Evolutionary conservation across 2,113 vertebrate genomes (phyloP).

Genomic region (Callorhinus ursinus): DNA sequence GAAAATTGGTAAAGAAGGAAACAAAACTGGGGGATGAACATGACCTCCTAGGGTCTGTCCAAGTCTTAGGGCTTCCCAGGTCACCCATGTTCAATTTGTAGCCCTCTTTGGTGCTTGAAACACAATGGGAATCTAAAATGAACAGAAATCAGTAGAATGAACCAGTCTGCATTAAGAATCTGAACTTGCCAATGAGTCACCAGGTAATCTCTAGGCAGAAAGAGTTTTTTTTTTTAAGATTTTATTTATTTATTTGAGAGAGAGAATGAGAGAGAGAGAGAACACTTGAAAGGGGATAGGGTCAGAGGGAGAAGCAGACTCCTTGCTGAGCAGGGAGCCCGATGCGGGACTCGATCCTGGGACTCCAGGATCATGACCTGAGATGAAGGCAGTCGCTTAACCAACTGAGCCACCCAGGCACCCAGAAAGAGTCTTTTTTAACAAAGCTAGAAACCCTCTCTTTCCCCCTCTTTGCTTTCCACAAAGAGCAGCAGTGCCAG

Average conservation of each 20-base stretch:
- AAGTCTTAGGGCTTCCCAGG: not conserved
- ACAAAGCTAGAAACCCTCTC: not conserved
- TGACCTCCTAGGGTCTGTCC: not conserved
- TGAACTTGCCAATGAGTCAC: not conserved
- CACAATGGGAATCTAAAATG: not conserved
- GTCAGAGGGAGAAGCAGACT: no score
- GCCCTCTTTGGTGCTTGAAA: not conserved
- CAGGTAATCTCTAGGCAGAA: not conserved
- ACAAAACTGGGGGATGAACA: not conserved
- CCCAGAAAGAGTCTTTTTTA: not conserved
- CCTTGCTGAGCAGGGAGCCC: no score
- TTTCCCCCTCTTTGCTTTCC: not conserved
- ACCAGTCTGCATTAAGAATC: not conserved
- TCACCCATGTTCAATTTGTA: not conserved
- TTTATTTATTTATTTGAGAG: no score
- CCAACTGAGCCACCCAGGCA: no score
- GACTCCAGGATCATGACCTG: no score
- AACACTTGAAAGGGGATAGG: no score
- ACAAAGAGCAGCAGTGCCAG: not conserved
- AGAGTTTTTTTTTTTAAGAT: not conserved
- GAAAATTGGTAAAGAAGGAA: not conserved
- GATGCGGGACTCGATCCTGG: no score
- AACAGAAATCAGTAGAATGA: not conserved
- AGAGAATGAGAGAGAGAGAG: no score
- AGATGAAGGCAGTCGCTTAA: no score